phyloP scores from a whole-genome alignment of 2,888 invertebrate genomes.

The Leucophenga maculata region DNA sequence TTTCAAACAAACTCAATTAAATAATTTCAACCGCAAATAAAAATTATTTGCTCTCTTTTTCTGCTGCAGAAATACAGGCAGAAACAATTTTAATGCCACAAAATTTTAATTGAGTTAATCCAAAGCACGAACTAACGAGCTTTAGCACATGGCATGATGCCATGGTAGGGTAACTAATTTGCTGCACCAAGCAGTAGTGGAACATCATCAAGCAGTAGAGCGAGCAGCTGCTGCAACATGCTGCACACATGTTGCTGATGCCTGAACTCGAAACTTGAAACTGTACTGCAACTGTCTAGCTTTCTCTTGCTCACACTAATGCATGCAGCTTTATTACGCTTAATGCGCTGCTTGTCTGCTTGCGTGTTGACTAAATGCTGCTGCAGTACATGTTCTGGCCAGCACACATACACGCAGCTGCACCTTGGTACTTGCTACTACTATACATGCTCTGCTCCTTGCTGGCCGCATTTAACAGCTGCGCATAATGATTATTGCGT shows the following conservation, averaged over 20 bases:
- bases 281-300: too few relatives aligned
- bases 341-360: constrained; percentile 5
- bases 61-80: not conserved
- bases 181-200: not conserved
- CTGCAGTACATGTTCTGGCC: not conserved
- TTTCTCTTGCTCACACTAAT: not conserved
- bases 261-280: not conserved
- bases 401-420: constrained; percentile 14
- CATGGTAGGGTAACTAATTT: constrained; percentile 8
- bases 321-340: constrained; percentile 9
- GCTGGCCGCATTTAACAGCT: constrained; percentile 48
- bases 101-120: constrained; percentile 64
- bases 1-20: constrained; percentile 64
- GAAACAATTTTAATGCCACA: constrained; percentile 54
- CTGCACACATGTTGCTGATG: constrained; percentile 18
- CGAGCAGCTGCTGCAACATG: too few relatives aligned
- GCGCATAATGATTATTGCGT: constrained; percentile 56
- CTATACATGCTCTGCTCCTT: not conserved
- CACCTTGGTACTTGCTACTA: not conserved
- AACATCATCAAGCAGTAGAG: too few relatives aligned
- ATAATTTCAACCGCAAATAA: constrained; percentile 61
- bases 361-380: not conserved
- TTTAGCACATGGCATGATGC: constrained; percentile 29
- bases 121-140: constrained; percentile 63
- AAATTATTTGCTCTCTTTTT: constrained; percentile 39